A percentile compares a stretch with the other conserved stretches of the same genome.
phyloP scores from a whole-genome alignment of 2,888 invertebrate genomes.

The Ectemnius lituratus region DNA sequence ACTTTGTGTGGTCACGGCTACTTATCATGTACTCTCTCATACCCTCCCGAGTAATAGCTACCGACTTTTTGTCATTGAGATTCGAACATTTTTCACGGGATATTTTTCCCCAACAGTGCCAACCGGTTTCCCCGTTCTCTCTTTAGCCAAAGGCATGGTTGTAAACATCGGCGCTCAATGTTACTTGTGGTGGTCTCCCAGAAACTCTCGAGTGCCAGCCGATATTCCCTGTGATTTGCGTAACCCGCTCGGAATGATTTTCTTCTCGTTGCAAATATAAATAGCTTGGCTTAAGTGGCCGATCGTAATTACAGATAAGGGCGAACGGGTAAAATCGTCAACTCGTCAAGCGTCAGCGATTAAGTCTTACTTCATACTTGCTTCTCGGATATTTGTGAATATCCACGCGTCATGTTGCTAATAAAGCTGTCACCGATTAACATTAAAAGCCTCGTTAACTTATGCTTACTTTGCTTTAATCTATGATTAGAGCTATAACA shows the following conservation, averaged over 20 bases:
- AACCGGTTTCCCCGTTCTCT: background rate
- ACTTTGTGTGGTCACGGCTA: no score
- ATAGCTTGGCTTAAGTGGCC: background rate
- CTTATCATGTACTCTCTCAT: no score
- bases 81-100: background rate
- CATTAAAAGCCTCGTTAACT: no score
- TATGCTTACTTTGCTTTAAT: no score
- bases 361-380: background rate
- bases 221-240: background rate
- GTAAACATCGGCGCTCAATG: background rate
- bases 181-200: background rate
- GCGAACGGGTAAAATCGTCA: background rate
- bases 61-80: background rate
- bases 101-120: background rate
- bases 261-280: background rate
- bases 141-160: background rate
- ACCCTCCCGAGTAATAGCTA: no score
- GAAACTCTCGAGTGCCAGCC: background rate
- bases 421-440: no score
- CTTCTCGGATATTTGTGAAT: no score
- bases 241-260: background rate
- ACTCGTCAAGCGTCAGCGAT: background rate
- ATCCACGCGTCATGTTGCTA: no score
- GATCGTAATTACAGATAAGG: constrained; percentile 4
- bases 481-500: no score